A percentile compares a stretch with the other conserved stretches of the same genome.
phyloP scores from a whole-genome alignment of 2,888 invertebrate species.

The Drosophila prolongata region DNA sequence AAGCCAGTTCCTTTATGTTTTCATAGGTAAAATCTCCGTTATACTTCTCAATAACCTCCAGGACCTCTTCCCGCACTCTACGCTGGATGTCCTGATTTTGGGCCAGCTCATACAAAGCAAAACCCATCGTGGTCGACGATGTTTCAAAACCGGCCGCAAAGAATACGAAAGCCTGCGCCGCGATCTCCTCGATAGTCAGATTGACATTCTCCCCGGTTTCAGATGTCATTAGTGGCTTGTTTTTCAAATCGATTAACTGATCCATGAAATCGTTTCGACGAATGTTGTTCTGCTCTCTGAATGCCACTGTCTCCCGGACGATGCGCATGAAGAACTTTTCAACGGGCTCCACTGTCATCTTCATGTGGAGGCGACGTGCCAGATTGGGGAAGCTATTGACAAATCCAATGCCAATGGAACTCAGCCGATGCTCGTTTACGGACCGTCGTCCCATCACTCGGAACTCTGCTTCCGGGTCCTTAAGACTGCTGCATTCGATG shows the following conservation, averaged over 20 bases:
- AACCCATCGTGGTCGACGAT: constrained; percentile 85
- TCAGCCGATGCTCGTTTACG: constrained; percentile 43
- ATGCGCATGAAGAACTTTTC: constrained; percentile 74
- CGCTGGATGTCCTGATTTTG: constrained; percentile 84
- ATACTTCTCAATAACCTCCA: constrained; percentile 78
- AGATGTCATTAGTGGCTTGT: constrained; percentile 53
- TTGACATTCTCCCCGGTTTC: constrained; percentile 66
- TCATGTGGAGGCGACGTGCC: constrained; percentile 61
- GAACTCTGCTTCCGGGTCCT: constrained; percentile 83
- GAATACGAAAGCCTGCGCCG: constrained; percentile 86
- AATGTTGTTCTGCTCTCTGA: constrained; percentile 77
- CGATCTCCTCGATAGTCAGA: constrained; percentile 83
- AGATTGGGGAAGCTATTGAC: constrained; percentile 60
- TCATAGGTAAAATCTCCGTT: constrained; percentile 84
- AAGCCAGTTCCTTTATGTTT: constrained; percentile 83
- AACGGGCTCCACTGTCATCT: constrained; percentile 55
- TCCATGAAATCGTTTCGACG: constrained; percentile 85
- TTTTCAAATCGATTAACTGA: constrained; percentile 80
- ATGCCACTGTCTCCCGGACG: constrained; percentile 81
- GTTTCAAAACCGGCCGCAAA: constrained; percentile 86
- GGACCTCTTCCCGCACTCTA: constrained; percentile 84
- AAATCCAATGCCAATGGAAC: constrained; percentile 32
- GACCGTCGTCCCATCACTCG: constrained; percentile 72
- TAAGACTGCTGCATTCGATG: constrained; percentile 84
- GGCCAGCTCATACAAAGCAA: constrained; percentile 85